phyloP scores from a whole-genome alignment of 2,113 vertebrate genomes.

The Chaetops frenatus region DNA sequence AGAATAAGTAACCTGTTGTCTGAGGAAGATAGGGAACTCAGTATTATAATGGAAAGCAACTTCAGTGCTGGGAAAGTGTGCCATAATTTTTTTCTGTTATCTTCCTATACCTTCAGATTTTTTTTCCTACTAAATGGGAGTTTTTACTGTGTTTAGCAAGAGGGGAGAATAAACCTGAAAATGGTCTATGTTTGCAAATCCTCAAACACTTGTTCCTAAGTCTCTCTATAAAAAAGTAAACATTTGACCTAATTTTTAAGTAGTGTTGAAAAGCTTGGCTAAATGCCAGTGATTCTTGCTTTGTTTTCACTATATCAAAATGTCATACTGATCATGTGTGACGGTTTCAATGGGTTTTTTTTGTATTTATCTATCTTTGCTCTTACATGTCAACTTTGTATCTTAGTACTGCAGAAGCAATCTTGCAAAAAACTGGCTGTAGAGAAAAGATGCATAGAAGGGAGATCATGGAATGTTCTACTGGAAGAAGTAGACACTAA shows the following conservation, averaged over 20 bases:
- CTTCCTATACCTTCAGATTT: background rate
- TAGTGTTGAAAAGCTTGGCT: background rate
- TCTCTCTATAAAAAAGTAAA: background rate
- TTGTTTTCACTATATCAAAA: background rate
- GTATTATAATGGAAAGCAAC: background rate
- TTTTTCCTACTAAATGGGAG: background rate
- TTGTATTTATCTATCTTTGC: background rate
- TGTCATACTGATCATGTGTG: background rate
- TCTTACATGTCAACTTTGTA: background rate
- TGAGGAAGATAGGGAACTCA: background rate
- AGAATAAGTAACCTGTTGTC: background rate
- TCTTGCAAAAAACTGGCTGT: constrained; percentile 89
- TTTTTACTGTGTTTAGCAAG: background rate
- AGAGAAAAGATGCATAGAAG: constrained; percentile 83
- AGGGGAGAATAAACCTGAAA: background rate
- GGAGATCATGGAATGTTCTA: constrained; percentile 47
- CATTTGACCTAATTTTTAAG: background rate
- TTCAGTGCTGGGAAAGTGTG: background rate
- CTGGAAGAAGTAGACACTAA: constrained; percentile 66
- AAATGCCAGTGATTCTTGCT: background rate
- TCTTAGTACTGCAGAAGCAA: constrained; percentile 84
- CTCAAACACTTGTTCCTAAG: background rate
- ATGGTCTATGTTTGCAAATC: background rate
- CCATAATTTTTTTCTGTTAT: background rate
- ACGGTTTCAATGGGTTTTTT: background rate